phyloP scores from a whole-genome alignment of 2,113 vertebrate genomes.

The Pteropus alecto region DNA sequence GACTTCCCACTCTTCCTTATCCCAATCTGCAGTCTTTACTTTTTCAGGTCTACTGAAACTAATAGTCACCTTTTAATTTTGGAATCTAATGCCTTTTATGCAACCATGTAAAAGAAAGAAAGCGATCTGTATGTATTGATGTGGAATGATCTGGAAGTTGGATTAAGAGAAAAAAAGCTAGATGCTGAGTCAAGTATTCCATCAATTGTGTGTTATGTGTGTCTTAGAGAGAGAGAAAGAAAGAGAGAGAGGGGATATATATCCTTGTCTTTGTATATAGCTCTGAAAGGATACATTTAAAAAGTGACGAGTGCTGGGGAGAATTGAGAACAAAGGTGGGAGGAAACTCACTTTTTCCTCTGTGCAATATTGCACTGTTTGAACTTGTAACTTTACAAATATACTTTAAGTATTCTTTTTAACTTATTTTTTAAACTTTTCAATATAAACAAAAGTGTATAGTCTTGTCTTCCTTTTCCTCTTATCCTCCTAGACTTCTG shows the following conservation, averaged over 20 bases:
- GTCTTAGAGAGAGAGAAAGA: not conserved
- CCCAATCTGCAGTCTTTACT: not conserved
- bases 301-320: not conserved
- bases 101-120: not conserved
- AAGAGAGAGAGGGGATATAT: not conserved
- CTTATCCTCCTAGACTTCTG: not conserved
- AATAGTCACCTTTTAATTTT: not conserved
- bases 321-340: not conserved
- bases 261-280: not conserved
- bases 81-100: not conserved
- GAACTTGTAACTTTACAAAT: not conserved
- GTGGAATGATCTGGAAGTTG: not conserved
- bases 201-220: not conserved
- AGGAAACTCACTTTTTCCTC: not conserved
- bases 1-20: not conserved
- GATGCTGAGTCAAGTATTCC: not conserved
- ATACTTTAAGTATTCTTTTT: not conserved
- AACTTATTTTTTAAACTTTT: not conserved
- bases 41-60: not conserved
- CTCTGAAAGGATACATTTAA: constrained; percentile 5
- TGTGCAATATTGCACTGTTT: not conserved
- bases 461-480: not conserved
- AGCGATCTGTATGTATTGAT: not conserved
- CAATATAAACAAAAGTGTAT: not conserved
- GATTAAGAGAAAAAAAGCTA: not conserved